Base-by-base conservation (phyloP, 1,140 invertebrate species). In the Himalopsyche phryganea region DNA sequence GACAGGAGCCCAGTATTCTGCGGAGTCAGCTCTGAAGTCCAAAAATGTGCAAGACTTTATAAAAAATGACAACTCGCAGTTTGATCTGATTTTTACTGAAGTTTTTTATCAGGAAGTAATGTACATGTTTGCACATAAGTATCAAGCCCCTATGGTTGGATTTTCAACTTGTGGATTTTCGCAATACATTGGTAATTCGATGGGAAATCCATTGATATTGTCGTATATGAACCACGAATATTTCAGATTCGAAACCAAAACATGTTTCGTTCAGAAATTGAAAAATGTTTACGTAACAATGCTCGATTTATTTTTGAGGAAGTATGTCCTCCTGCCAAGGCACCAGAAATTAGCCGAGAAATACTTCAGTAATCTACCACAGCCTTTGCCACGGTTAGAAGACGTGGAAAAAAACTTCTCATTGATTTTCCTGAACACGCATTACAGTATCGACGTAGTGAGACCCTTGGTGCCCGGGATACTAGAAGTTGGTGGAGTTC, bases 51-150 rank as follows among this genome's bases (percentile, higher is more conserved):
- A 73, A 67, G 50, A 63, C 7, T 65, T 76, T 1, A 74, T 76
- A 13, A 65, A 67, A n/a, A 68, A 67, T 28, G 62, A 69, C 7
- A 53, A 68, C 0, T 65, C 69, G 4, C 60, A 70, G 1, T 79
- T 71, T 44, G 77, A 79, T 69, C 47, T 76, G 0, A 52, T 77
- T 18, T 67, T 79, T 18, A 66, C 69, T 0, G 73, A 76, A 46
- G 65, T 70, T 35, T 28, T 28, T 28, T 28, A 28, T 28, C 23
- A 28, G 4, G 4, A n/a, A 5, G 4, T 28, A n/a, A 28, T 28
- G 9, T 28, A 28, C 23, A 74, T 75, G 73, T 75, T 75, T 57
- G 71, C 67, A 15, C 65, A 68, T 35, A 73, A 71, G 59, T 75
- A 73, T 44, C 66, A 67, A 7, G 73, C 71, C 15, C 73, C 72